phyloP scores from a whole-genome alignment of 2,113 vertebrate species.

The Mobula birostris region DNA sequence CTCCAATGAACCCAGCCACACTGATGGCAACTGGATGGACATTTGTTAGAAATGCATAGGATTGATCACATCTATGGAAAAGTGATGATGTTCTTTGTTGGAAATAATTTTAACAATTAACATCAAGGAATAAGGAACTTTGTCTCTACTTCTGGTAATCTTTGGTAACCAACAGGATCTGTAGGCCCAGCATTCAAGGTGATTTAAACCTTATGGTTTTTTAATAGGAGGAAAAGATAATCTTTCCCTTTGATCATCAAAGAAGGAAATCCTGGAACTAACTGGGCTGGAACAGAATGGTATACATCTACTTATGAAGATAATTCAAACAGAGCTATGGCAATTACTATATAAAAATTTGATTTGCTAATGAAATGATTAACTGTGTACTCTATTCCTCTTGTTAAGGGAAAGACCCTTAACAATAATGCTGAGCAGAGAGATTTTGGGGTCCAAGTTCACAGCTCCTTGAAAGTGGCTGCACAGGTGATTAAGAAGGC shows the following conservation, averaged over 20 bases:
- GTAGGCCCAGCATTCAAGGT: not conserved
- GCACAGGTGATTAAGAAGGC: too few species aligned
- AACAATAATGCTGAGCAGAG: too few species aligned
- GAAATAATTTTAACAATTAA: not conserved
- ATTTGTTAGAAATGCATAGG: not conserved
- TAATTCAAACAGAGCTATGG: not conserved
- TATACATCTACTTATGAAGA: not conserved
- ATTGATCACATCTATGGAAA: not conserved
- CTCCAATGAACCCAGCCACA: not conserved
- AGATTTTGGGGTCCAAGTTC: too few species aligned
- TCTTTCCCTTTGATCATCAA: not conserved
- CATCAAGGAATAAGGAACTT: not conserved
- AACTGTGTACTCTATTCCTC: too few species aligned
- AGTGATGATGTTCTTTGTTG: not conserved
- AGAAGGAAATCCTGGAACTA: not conserved
- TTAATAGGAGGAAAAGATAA: not conserved
- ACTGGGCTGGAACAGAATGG: not conserved
- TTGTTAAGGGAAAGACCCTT: too few species aligned
- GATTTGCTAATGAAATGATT: not conserved
- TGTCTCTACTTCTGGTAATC: not conserved
- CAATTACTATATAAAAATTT: not conserved
- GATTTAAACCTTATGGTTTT: not conserved
- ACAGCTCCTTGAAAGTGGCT: too few species aligned
- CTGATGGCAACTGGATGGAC: not conserved
- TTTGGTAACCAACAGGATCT: not conserved